Evolutionary conservation across 2,113 vertebrate species (phyloP), one percentile per base, ranked within the genome.

Genomic region (Suricata suricatta): DNA sequence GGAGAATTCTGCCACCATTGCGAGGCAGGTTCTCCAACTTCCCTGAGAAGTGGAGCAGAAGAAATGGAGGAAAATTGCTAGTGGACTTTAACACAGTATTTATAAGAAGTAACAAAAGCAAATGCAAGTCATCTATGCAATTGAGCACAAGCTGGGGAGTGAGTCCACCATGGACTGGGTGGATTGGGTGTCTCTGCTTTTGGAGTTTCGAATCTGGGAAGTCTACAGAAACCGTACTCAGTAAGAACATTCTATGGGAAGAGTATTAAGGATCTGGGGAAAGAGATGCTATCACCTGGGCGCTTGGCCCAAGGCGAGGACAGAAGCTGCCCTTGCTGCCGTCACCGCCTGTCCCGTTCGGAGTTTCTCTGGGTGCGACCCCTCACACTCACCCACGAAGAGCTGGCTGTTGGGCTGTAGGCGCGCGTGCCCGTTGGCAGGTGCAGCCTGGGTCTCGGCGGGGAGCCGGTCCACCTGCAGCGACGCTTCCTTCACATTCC

Each of bases 351-450:
- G 17, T 33, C 31, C 6, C 14, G 2, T n/a, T 8, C 31, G 68
- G 16, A 4, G 3, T n/a, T 35, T n/a, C n/a, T 69, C 68, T 19
- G 68, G 68, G 68, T 19, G 17, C 11, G 14, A 15, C 35, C 15
- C 5, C 4, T 3, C 33, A 3, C 8, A 41, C 99, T 93, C 98
- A 99, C 99, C 99, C 97, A 99, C 99, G 95, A 99, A 99, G 57
- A 99, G 98, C 97, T 99, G 99, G 97, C 99, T 99, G 98, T 99
- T 99, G 93, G 99, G 99, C 96, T 99, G 99, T 71, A 99, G 96
- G 90, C 99, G 99, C 41, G 99, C 98, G 90, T 99, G 99, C 0
- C 99, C 99, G 3, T 99, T 99, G 19, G 98, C 92, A 0, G 99
- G 99, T 9, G 99, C 99, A 71, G 97, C 80, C 21, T 97, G 98